Base-by-base conservation (phyloP, 2,888 invertebrate species). In the Agrypnus murinus region DNA sequence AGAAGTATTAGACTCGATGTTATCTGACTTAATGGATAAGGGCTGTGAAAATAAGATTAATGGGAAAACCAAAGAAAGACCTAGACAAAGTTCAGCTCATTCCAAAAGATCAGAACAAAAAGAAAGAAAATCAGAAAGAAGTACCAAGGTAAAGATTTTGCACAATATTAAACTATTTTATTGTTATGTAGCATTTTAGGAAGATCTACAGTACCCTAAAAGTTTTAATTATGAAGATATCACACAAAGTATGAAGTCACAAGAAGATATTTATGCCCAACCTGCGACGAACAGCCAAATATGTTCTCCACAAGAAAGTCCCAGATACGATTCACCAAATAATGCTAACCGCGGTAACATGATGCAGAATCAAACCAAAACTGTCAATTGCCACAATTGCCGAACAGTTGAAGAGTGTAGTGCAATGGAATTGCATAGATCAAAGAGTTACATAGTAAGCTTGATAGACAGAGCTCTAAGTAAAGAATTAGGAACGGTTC, bases 391-490 rank as follows among this genome's bases (percentile, higher is more conserved):
- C 10, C 6, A 1, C 15, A 12, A 4, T 6, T 36, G 7, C 10
- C 14, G 34, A 17, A 10, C 40, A 6, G 4, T 81, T 58, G 82
- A 83, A 55, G 82, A 81, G 25, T 76, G 76, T 31, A 80, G 85
- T 34, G 85, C 86, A 6, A 67, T 85, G 65, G 86, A 87, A 73
- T 74, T 87, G 38, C 85, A 86, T 40, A 79, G 83, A 25, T 86
- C 85, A 1, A 87, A 87, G 72, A 87, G 85, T 72, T 85, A 86
- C 68, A 86, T 87, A 45, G 83, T 87, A 1, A 84, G 84, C 77
- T 78, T 87, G 53, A 87, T 87, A 65, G 87, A 87, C 66, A 81
- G 84, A 48, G 87, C 86, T 2, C 76, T 87, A 5, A 86, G 86
- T 71, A 85, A 82, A 43, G 86, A 86, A 69, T 77, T 86, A 50